phyloP scores from a whole-genome alignment of 2,113 vertebrate genomes.

The Neodon shergylaensis region DNA sequence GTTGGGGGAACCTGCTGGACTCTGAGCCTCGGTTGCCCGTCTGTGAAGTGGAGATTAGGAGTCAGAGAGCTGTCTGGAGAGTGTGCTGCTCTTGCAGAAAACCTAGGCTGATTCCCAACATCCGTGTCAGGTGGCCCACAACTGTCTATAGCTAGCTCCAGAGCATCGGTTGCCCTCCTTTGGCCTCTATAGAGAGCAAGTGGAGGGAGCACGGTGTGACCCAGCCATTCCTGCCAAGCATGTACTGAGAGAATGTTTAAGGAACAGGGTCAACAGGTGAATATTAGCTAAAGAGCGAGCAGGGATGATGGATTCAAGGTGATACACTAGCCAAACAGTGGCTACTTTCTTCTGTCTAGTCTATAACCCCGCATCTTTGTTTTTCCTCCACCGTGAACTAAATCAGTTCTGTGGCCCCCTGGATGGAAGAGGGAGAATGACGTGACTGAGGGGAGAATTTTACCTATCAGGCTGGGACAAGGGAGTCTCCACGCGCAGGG shows the following conservation, averaged over 20 bases:
- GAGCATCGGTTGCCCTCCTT: background rate
- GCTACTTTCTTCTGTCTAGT: fast-evolving
- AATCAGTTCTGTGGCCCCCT: background rate
- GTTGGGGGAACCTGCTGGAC: background rate
- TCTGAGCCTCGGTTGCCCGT: background rate
- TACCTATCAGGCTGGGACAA: background rate
- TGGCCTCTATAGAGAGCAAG: background rate
- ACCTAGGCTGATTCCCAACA: background rate
- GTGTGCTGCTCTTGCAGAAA: background rate
- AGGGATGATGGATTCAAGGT: background rate
- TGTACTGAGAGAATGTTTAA: background rate
- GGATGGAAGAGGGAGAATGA: background rate
- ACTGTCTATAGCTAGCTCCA: background rate
- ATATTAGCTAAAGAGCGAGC: too few species aligned
- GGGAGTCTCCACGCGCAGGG: background rate
- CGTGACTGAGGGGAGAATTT: background rate
- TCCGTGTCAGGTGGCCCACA: background rate
- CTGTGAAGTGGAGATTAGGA: background rate
- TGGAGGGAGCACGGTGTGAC: background rate
- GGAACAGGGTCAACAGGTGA: background rate
- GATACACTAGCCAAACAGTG: fast-evolving
- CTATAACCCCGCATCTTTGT: fast-evolving
- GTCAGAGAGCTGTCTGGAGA: background rate
- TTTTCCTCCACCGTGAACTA: background rate
- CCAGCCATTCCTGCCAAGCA: background rate